A percentile compares a stretch with the other conserved stretches of the same genome.
These are phyloP conservation scores for Coreius guichenoti DNA, from an alignment of 2,797 vertebrate species.

Conservation along the genomic window DNA sequence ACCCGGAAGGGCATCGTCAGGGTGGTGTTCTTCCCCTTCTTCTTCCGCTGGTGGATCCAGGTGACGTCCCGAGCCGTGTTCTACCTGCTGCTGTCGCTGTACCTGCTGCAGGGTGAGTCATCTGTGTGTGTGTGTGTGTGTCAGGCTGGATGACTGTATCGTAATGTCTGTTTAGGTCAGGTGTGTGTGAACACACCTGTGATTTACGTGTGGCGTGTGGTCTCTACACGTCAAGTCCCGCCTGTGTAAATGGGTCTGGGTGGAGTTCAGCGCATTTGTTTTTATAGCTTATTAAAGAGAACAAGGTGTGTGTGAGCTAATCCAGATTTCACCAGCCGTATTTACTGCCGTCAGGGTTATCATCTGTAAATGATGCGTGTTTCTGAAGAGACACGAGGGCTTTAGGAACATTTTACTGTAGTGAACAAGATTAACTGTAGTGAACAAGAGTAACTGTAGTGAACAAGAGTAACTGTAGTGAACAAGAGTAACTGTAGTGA, in stretches of 20 bases:
- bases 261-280: neutral
- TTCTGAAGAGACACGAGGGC: too few species aligned
- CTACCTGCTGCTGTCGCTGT: conserved; percentile 91
- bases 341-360: too few species aligned
- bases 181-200: neutral
- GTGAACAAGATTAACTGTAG: too few species aligned
- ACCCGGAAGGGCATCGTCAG: conserved; percentile 97
- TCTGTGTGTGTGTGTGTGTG: neutral
- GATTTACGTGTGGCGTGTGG: neutral
- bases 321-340: too few species aligned
- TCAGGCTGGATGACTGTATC: too few species aligned
- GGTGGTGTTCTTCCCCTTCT: conserved; percentile 97
- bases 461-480: too few species aligned
- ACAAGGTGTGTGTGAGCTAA: neutral
- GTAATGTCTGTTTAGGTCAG: too few species aligned
- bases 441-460: too few species aligned
- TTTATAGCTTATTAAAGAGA: neutral
- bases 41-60: conserved; percentile 98
- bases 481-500: too few species aligned
- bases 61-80: conserved; percentile 96
- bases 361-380: too few species aligned
- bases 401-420: too few species aligned
- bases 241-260: neutral
- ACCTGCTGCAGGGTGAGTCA: conserved; percentile 94
- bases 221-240: neutral